Evolutionary conservation across 2,113 vertebrate genomes (phyloP).

Genomic region (Colinus virginianus): DNA sequence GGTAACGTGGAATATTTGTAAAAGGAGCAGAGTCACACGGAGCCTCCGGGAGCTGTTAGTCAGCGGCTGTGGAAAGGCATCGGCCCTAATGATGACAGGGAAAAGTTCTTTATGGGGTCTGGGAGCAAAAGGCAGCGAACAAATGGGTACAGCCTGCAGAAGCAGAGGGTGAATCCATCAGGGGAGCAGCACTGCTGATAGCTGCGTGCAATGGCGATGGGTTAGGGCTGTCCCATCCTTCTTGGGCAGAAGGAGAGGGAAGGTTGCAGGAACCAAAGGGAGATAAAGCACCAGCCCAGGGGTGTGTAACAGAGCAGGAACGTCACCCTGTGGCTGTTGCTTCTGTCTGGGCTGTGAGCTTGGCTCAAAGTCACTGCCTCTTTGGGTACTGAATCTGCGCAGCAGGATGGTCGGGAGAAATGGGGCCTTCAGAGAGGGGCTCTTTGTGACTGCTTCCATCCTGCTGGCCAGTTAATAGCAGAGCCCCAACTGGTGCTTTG

Average conservation of each 20-base stretch:
- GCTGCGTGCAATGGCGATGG: neutral
- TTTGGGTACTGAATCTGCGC: neutral
- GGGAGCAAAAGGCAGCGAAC: conserved; percentile 46
- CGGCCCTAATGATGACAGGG: conserved; percentile 33
- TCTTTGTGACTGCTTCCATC: neutral
- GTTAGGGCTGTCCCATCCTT: neutral
- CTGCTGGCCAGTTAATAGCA: neutral
- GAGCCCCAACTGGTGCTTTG: neutral
- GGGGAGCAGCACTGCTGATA: neutral
- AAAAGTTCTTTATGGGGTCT: conserved; percentile 24
- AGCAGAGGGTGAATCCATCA: conserved; percentile 8
- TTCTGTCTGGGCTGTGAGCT: neutral
- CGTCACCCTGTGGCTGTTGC: neutral
- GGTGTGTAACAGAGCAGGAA: neutral
- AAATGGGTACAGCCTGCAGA: conserved; percentile 14
- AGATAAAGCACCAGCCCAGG: rapidly evolving
- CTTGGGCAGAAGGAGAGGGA: neutral
- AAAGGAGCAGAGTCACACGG: neutral
- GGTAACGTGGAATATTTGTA: neutral
- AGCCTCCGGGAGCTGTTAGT: neutral
- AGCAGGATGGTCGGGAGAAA: neutral
- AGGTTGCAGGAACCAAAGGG: neutral
- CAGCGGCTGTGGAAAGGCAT: neutral
- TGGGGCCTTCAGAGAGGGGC: neutral
- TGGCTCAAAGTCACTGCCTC: neutral